Evolutionary conservation across 2,888 invertebrate genomes (phyloP), one percentile per base, ranked within the genome.

Genomic region (Taphrorychus bicolor): DNA sequence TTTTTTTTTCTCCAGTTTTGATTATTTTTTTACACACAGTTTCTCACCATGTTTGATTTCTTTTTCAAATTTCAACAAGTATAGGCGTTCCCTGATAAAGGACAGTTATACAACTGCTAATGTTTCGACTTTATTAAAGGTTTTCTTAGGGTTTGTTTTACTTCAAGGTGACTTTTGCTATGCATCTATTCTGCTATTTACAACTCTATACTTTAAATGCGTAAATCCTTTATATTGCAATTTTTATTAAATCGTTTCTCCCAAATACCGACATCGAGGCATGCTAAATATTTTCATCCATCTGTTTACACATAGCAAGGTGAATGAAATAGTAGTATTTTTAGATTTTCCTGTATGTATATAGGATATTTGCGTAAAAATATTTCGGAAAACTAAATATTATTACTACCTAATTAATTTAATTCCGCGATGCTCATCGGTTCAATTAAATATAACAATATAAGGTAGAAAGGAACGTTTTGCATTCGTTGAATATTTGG

Each of bases 261-360:
- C 45, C 45, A 5, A 45, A 3, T n/a, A 45, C 5, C 7, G 16
- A 14, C 5, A 9, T 45, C n/a, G 45, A 9, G 32, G 32, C 32
- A 32, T 32, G 7, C 32, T 32, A 32, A 32, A 32, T 32, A 32
- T 32, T 32, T 32, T 32, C 32, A 32, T 11, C 32, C 32, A 32
- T 3, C 14, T 41, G 41, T 56, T 56, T 56, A 41, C 40, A 17
- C 56, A 45, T 45, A 45, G 17, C 48, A 58, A 58, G 58, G 56
- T 65, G 65, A 65, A 65, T 65, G 65, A 65, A 65, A 65, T 65
- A 65, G 18, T 51, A 40, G 48, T 54, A 52, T 62, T 59, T 59
- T 53, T 59, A 59, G 56, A 56, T n/a, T n/a, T n/a, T 57, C 41
- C 18, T 54, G 32, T 52, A n/a, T 54, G 40, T 40, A 11, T 64